Evolutionary conservation across 2,888 invertebrate genomes (phyloP), one percentile per base, ranked within the genome.

Genomic region (Parnassius orleans): DNA sequence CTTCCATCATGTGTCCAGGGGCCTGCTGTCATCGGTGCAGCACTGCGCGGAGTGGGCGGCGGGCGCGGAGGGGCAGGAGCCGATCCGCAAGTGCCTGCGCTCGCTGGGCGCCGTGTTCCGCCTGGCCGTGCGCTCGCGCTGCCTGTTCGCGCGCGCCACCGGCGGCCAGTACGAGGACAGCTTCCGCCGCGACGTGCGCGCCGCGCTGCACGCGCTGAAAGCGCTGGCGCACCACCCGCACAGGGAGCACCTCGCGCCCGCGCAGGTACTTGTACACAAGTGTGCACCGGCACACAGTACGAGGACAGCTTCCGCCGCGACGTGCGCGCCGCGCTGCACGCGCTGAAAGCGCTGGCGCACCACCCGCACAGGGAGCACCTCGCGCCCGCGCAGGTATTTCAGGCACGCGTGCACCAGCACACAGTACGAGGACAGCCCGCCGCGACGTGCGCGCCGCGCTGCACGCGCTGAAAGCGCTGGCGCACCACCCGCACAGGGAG

Each of bases 61-160:
- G 9, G 95, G 96, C 12, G 95, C 96, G 0, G 97, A 97, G 69
- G 95, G 96, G 52, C 97, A 97, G 66, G 97, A 98, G 75, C 96
- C 97, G 0, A 96, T 98, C 65, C 95, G 97, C 79, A 97, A 97
- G 77, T 97, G 97, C 77, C 96, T 98, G 65, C 95, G 96, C 61
- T 97, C 98, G 0, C 90, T 98, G 53, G 98, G 98, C 78, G 98
- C 97, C 66, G 97, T 98, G 70, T 97, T 98, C 85, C 96, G 98
- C 68, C 94, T 98, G 72, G 96, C 98, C 2, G 98, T 98, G 47
- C 96, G 98, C 72, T 98, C 98, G 51, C 93, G 97, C 9, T 83
- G 96, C 48, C 79, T 98, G 48, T 98, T 97, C 87, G 95, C 96
- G 0, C 92, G 96, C 15, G 97, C 97, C 0, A 97, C 97, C 0